A percentile compares a stretch with the other conserved stretches of the same genome.
Evolutionary conservation across 53 echinoderm and acorn worm species (phyloP).

Genomic region (Zoroaster sp.): DNA sequence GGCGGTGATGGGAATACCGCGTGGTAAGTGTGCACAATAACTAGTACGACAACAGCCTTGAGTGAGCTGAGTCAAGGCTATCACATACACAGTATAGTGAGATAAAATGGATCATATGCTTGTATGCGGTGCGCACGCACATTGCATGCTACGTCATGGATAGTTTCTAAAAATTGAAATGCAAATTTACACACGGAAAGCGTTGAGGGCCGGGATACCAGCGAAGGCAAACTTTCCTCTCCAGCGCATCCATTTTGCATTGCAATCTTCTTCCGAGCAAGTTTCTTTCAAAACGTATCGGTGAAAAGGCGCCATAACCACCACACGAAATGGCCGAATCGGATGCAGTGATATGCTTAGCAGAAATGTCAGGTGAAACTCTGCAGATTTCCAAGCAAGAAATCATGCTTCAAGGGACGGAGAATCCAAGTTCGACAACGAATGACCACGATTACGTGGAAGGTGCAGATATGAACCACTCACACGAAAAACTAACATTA

Average conservation of each 20-base stretch:
- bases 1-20: too few relatives aligned
- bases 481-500: neutral
- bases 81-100: too few relatives aligned
- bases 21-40: too few relatives aligned
- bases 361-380: constrained; percentile 10
- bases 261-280: constrained; percentile 33
- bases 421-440: neutral
- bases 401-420: neutral
- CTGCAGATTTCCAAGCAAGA: neutral
- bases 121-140: too few relatives aligned
- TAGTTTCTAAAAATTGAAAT: too few relatives aligned
- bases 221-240: constrained; percentile 47
- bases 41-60: too few relatives aligned
- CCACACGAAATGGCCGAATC: constrained; percentile 6
- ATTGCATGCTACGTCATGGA: too few relatives aligned
- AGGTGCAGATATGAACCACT: neutral
- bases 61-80: too few relatives aligned
- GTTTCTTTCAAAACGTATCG: constrained; percentile 46
- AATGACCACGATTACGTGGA: constrained; percentile 38
- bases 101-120: too few relatives aligned
- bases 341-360: neutral
- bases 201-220: constrained; percentile 11
- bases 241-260: constrained; percentile 52
- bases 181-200: too few relatives aligned
- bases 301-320: constrained; percentile 35